Evolutionary conservation across 64 coral and sea anemone species (phyloP).

Genomic region (Montipora foliosa): DNA sequence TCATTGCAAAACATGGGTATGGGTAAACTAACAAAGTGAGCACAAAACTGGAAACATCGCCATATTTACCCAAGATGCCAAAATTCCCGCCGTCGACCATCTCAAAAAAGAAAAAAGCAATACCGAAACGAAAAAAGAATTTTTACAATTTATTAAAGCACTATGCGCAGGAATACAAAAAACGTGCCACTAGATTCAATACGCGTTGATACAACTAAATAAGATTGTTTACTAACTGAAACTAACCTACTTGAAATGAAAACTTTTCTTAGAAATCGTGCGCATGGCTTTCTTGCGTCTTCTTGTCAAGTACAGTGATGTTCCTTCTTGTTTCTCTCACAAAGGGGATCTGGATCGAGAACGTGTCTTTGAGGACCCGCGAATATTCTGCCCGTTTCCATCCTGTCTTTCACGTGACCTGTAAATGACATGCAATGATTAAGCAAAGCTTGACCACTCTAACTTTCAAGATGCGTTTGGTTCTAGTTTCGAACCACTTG

Average conservation of each 20-base stretch:
- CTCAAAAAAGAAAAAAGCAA: too few relatives aligned
- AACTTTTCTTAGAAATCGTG: slow-evolving; percentile 1
- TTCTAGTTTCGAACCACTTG: neutral
- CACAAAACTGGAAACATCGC: too few relatives aligned
- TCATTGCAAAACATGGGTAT: too few relatives aligned
- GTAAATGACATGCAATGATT: slow-evolving; percentile 17
- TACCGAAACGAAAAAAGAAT: too few relatives aligned
- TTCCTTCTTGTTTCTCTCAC: neutral
- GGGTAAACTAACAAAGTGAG: too few relatives aligned
- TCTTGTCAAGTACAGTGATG: neutral
- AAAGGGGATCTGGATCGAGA: slow-evolving; percentile 44
- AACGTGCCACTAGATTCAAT: neutral
- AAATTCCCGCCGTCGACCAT: too few relatives aligned
- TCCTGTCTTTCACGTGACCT: slow-evolving; percentile 41
- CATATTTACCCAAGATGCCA: too few relatives aligned
- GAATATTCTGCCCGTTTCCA: neutral
- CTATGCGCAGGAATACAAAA: neutral
- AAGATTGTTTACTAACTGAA: neutral
- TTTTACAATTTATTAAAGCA: neutral
- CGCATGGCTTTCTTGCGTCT: neutral
- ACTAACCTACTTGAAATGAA: slow-evolving; percentile 50
- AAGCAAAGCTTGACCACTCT: neutral
- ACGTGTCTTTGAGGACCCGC: neutral
- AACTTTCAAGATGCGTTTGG: neutral
- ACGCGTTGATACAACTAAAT: neutral